These are phyloP conservation scores for Cebidichthys violaceus DNA, from an alignment of 2,113 vertebrate species.

Conservation along the genomic window DNA sequence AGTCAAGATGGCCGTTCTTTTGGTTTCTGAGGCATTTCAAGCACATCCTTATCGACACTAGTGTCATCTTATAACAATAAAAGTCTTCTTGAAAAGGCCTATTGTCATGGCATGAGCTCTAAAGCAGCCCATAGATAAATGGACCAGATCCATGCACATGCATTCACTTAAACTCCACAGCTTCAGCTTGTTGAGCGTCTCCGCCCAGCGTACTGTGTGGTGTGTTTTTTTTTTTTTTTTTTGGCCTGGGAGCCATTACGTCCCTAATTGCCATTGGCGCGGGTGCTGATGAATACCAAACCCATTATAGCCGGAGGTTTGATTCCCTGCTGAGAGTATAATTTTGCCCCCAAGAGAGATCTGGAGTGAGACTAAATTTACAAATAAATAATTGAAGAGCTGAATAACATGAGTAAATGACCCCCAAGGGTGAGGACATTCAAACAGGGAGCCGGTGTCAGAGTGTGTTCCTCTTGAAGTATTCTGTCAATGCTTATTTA, in stretches of 20 bases:
- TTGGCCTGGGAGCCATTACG: conserved; percentile 66
- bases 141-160: conserved; percentile 3
- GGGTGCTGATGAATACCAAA: conserved; percentile 72
- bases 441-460: conserved; percentile 22
- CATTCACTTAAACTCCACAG: conserved; percentile 9
- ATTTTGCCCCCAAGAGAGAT: conserved; percentile 70
- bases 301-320: conserved; percentile 66
- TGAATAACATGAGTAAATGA: conserved; percentile 67
- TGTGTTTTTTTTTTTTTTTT: conserved; percentile 18
- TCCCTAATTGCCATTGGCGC: conserved; percentile 68
- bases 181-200: conserved; percentile 55
- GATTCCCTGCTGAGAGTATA: conserved; percentile 68
- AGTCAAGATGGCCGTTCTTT: conserved; percentile 58
- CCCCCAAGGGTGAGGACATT: conserved; percentile 63
- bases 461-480: conserved; percentile 37
- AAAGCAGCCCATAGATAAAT: conserved; percentile 6
- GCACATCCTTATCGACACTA: conserved; percentile 24
- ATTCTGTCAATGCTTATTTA: conserved; percentile 41
- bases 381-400: conserved; percentile 81
- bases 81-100: conserved; percentile 22
- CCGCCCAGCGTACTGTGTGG: conserved; percentile 17
- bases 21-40: conserved; percentile 41
- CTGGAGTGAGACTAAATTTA: conserved; percentile 71
- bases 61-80: conserved; percentile 27
- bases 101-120: conserved; percentile 9